Conservation (phyloP, 2,797 vertebrate species). For the Lagorchestes hirsutus region DNA sequence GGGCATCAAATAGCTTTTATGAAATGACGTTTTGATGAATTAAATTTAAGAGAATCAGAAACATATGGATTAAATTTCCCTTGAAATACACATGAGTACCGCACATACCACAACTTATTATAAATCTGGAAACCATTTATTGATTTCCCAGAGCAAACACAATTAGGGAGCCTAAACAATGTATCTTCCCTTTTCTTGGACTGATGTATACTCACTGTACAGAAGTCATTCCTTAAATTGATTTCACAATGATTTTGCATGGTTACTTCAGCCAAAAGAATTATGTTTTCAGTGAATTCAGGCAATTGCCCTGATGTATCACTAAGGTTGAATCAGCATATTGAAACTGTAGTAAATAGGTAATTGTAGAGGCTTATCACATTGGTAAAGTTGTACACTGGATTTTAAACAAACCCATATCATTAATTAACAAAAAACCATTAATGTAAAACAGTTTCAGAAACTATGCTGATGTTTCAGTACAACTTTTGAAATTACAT, state of each 20-base stretch:
- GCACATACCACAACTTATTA: constrained; percentile 14
- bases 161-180: neutral
- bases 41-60: constrained; percentile 54
- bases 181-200: constrained; percentile 7
- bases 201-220: neutral
- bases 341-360: constrained; percentile 19
- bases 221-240: neutral
- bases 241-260: neutral
- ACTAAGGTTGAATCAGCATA: neutral
- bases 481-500: neutral
- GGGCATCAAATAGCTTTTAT: constrained; percentile 30
- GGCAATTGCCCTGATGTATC: neutral
- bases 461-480: neutral
- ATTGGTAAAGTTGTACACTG: constrained; percentile 17
- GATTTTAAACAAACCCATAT: constrained; percentile 1
- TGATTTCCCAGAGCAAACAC: constrained; percentile 37
- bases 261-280: neutral
- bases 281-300: constrained; percentile 31
- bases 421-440: neutral
- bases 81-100: constrained; percentile 22
- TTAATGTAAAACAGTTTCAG: constrained; percentile 7
- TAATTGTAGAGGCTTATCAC: neutral
- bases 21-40: constrained; percentile 33
- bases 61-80: constrained; percentile 12
- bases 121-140: constrained; percentile 34